A percentile compares a stretch with the other conserved stretches of the same genome.
phyloP scores from a whole-genome alignment of 2,113 vertebrate genomes.

The Pogonocichla stellata region DNA sequence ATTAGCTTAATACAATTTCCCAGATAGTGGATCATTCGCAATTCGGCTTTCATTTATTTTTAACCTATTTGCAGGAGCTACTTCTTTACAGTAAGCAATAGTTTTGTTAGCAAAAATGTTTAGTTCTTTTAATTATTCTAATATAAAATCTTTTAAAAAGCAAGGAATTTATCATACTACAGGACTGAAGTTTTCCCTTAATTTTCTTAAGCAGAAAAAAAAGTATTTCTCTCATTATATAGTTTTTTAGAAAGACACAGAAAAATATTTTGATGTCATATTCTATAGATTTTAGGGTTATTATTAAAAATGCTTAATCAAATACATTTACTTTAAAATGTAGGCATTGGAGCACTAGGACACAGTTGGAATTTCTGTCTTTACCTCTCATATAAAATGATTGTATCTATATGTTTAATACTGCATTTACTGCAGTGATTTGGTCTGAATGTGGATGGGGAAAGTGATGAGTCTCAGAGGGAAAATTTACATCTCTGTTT shows the following conservation, averaged over 20 bases:
- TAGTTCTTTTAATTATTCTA: not conserved
- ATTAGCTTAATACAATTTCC: not conserved
- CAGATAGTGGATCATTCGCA: not conserved
- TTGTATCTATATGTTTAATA: not conserved
- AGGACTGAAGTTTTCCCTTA: not conserved
- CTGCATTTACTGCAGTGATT: not conserved
- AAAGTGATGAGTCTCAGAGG: not conserved
- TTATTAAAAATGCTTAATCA: not conserved
- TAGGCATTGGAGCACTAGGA: not conserved
- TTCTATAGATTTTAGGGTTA: not conserved
- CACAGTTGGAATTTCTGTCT: not conserved
- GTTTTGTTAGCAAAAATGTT: not conserved
- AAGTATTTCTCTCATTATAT: not conserved
- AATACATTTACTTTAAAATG: not conserved
- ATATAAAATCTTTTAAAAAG: not conserved
- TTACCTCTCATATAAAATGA: not conserved
- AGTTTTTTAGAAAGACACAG: not conserved
- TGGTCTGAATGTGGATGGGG: not conserved
- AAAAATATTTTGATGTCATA: not conserved
- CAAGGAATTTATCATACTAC: not conserved
- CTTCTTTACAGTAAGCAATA: not conserved
- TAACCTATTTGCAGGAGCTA: not conserved
- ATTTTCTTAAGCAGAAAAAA: not conserved
- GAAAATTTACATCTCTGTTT: not conserved
- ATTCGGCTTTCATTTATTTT: not conserved